Evolutionary conservation across 2,797 vertebrate genomes (phyloP), one percentile per base, ranked within the genome.

Genomic region (Liparis tanakae): DNA sequence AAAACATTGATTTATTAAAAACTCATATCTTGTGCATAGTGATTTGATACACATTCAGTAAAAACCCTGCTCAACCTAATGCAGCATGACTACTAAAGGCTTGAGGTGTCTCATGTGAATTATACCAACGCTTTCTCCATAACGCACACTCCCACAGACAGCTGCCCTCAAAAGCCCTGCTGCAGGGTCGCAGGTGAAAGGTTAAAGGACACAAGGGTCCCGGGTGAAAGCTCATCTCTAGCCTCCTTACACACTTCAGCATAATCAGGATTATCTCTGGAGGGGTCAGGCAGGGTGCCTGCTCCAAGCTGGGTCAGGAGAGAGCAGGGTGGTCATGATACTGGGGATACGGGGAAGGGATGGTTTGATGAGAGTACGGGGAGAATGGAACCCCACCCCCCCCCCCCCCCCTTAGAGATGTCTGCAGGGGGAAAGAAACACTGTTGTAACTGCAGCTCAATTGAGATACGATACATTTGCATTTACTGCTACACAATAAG

Each of bases 201-300:
- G 91, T 93, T 72, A 92, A 85, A 92, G 90, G 90, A 83, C 87
- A 81, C 5, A 2, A 63, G 41, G 89, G 83, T 85, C 86, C 74
- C 75, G 81, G 79, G 89, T 90, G 91, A 91, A 90, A 90, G 87
- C 89, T 87, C 84, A 78, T 89, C 82, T 74, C 55, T 70, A 67
- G 81, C 72, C 83, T 80, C 78, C 72, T 81, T 56, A 85, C 78
- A 78, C 82, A 81, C 84, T 86, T 83, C 76, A 55, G 73, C 74
- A 84, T 91, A 92, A 91, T 90, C 84, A 79, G 87, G 90, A 91
- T 92, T 87, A 92, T 88, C 82, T 88, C 25, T 58, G 55, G 71
- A 80, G 72, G 71, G 69, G 76, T 71, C 75, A 76, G 60, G 76
- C 48, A 2, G 65, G 50, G 68, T 46, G 61, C 48, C 61, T 78